A percentile compares a stretch with the other conserved stretches of the same genome.
phyloP scores from a whole-genome alignment of 1,140 invertebrate genomes.

The Nephila pilipes region DNA sequence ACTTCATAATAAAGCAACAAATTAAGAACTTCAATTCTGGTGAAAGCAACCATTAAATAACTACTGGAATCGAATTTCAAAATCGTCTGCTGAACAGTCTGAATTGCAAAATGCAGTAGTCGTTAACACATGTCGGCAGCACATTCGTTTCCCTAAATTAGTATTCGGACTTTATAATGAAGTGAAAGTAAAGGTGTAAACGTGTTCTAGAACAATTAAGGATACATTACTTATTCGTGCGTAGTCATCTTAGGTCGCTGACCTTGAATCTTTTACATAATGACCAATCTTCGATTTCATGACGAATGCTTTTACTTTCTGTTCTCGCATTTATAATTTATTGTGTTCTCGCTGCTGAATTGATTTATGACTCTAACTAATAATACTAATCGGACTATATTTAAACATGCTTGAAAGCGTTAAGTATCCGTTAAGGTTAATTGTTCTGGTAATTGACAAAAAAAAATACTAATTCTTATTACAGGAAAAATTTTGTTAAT shows the following conservation, averaged over 20 bases:
- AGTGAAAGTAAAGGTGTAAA: conserved; percentile 20
- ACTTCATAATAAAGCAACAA: too few relatives aligned
- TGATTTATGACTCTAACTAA: too few relatives aligned
- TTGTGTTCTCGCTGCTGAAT: background rate
- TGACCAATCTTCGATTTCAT: background rate
- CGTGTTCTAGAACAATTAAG: conserved; percentile 52
- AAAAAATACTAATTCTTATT: too few relatives aligned
- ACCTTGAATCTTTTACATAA: background rate
- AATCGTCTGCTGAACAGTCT: background rate
- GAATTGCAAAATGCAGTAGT: background rate
- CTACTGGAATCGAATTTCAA: background rate
- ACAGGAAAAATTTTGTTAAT: too few relatives aligned
- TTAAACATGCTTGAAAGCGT: too few relatives aligned
- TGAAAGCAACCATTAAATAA: background rate
- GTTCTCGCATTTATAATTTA: background rate
- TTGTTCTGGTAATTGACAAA: too few relatives aligned
- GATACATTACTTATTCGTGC: conserved; percentile 31
- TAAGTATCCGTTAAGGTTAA: too few relatives aligned
- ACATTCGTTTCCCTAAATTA: background rate
- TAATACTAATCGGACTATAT: too few relatives aligned
- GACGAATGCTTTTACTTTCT: background rate
- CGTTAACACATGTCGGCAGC: background rate
- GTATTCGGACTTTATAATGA: conserved; percentile 28
- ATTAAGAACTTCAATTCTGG: too few relatives aligned
- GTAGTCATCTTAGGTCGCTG: background rate